Percentiles rank a stretch among this genome's conserved stretches.
Evolutionary conservation across 1,140 invertebrate genomes (phyloP).

Genomic region (Drosophila tristis): DNA sequence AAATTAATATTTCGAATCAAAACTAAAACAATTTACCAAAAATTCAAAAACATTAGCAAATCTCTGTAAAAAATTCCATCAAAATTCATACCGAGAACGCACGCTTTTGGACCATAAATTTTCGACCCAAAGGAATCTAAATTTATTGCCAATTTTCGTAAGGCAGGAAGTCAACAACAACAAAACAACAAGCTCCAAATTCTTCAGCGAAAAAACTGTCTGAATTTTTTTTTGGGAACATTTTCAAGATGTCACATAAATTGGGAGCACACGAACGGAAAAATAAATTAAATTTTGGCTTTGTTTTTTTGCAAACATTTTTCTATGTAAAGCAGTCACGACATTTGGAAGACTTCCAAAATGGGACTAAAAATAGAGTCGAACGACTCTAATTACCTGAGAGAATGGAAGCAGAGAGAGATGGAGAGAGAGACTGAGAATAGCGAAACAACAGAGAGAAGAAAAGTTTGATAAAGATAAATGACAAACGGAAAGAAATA

Average conservation of each 20-base stretch:
- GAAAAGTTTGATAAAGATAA: conserved; percentile 28
- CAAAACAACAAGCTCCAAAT: conserved; percentile 19
- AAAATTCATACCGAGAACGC: too few relatives aligned
- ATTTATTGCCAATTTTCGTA: conserved; percentile 34
- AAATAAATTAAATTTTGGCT: conserved; percentile 31
- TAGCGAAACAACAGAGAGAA: not conserved
- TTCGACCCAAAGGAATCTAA: conserved; percentile 1
- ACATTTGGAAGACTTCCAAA: conserved; percentile 75
- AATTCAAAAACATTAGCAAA: conserved; percentile 2
- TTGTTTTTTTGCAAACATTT: conserved; percentile 59
- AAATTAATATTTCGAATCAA: not conserved
- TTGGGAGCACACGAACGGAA: conserved; percentile 54
- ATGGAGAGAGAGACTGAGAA: conserved; percentile 14
- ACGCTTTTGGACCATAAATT: conserved; percentile 25
- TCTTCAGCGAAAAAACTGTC: not conserved
- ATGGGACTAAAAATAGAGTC: conserved; percentile 53
- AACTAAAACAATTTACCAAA: not conserved
- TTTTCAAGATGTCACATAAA: conserved; percentile 69
- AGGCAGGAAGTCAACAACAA: conserved; percentile 42
- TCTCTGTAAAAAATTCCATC: not conserved
- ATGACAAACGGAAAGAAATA: conserved; percentile 51
- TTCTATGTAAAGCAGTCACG: conserved; percentile 64
- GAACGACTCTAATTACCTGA: conserved; percentile 2
- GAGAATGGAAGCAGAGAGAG: conserved; percentile 8
- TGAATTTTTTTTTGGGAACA: conserved; percentile 11